phyloP scores from a whole-genome alignment of 35 echinoderm and acorn worm species.

The Heliocidaris tuberculata region DNA sequence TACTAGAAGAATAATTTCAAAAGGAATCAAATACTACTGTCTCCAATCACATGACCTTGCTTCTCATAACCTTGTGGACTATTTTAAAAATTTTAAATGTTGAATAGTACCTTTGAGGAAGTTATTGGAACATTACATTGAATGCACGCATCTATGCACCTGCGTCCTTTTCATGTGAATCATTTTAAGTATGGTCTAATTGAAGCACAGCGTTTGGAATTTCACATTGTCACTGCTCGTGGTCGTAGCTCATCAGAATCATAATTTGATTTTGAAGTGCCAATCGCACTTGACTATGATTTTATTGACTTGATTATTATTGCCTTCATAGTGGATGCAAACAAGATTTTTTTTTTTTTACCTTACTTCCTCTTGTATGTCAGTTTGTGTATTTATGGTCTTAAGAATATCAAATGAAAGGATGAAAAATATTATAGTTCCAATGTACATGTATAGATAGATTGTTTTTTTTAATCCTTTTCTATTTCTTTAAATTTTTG shows the following conservation, averaged over 20 bases:
- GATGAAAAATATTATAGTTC: too few species aligned
- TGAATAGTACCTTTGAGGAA: neutral
- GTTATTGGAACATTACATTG: too few species aligned
- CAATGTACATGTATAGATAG: too few species aligned
- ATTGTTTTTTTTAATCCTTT: too few species aligned
- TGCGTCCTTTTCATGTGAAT: neutral
- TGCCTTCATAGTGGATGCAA: neutral
- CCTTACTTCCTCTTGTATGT: neutral
- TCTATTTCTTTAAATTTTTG: too few species aligned
- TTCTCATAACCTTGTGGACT: too few species aligned
- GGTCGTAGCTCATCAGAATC: neutral
- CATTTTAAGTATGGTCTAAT: neutral
- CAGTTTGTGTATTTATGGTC: too few species aligned
- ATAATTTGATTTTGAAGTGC: constrained; percentile 11
- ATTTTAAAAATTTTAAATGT: too few species aligned
- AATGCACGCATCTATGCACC: neutral
- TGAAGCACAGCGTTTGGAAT: neutral
- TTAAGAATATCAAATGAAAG: too few species aligned
- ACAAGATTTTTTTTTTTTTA: neutral
- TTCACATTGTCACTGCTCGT: neutral
- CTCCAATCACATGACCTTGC: too few species aligned
- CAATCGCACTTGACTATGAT: neutral
- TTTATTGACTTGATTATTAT: neutral
- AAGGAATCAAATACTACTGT: too few species aligned
- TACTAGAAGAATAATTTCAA: too few species aligned